Evolutionary conservation across 2,797 vertebrate species (phyloP).

Genomic region (Kryptolebias ocellatus): DNA sequence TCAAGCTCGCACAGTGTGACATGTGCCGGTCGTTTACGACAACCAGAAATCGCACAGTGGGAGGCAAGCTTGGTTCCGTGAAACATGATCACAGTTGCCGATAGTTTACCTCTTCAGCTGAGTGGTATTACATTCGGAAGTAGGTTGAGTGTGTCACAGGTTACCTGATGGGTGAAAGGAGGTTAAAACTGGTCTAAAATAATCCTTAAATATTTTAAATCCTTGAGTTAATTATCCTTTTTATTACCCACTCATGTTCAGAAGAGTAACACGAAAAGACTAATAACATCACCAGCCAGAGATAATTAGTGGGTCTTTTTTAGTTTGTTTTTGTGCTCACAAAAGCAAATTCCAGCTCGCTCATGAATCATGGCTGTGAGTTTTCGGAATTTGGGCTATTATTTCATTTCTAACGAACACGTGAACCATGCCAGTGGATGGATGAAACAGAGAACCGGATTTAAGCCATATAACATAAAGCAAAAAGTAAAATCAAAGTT

Average conservation of each 20-base stretch:
- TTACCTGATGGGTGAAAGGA: neutral
- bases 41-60: too few species aligned
- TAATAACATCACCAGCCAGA: neutral
- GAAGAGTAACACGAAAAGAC: neutral
- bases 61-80: too few species aligned
- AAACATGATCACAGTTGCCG: too few species aligned
- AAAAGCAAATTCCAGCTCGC: constrained; percentile 13
- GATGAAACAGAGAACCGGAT: neutral
- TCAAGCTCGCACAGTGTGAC: too few species aligned
- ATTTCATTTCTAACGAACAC: constrained; percentile 7
- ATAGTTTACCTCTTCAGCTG: neutral
- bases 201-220: neutral
- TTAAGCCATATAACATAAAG: neutral
- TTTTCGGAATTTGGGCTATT: constrained; percentile 20
- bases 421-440: constrained; percentile 6
- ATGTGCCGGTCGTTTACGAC: too few species aligned
- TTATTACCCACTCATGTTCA: neutral
- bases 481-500: constrained; percentile 9
- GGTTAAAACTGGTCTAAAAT: neutral
- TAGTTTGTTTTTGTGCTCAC: neutral
- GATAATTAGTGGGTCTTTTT: neutral
- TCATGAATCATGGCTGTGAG: constrained; percentile 31
- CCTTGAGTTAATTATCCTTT: neutral
- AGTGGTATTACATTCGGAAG: neutral
- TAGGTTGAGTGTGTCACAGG: neutral